Evolutionary conservation across 2,113 vertebrate species (phyloP).

Genomic region (Empidonax traillii): DNA sequence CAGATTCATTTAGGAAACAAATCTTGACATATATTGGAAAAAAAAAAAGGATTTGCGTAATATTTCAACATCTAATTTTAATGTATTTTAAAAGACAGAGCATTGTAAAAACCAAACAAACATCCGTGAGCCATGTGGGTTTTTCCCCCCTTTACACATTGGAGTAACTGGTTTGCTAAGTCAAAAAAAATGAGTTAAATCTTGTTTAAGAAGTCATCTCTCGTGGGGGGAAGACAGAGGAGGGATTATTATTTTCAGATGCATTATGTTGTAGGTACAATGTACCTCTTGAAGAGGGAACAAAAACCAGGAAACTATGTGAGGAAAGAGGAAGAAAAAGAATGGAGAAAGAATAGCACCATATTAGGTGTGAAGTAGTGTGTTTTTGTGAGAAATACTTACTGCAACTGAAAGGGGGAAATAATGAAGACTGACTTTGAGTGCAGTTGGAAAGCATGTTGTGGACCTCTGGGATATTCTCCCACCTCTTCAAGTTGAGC

Average conservation of each 20-base stretch:
- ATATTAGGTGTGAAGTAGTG: slow-evolving; percentile 59
- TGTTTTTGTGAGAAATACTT: slow-evolving; percentile 41
- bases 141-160: background rate
- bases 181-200: background rate
- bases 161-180: background rate
- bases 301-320: slow-evolving; percentile 66
- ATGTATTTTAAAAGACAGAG: background rate
- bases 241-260: slow-evolving; percentile 45
- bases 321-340: slow-evolving; percentile 70
- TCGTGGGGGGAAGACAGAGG: background rate
- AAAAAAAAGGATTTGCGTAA: background rate
- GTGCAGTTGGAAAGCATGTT: background rate
- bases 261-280: slow-evolving; percentile 58
- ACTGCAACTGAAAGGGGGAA: slow-evolving; percentile 30
- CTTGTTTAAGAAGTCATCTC: background rate
- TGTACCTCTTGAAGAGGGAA: slow-evolving; percentile 50
- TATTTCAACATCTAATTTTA: background rate
- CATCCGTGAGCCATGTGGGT: background rate
- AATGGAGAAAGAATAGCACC: slow-evolving; percentile 58
- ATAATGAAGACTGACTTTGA: background rate
- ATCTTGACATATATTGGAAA: background rate
- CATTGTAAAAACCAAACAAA: background rate
- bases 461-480: background rate
- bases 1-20: background rate
- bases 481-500: background rate